Evolutionary conservation across 2,113 vertebrate species (phyloP).

Genomic region (Ceuthmochares aereus): DNA sequence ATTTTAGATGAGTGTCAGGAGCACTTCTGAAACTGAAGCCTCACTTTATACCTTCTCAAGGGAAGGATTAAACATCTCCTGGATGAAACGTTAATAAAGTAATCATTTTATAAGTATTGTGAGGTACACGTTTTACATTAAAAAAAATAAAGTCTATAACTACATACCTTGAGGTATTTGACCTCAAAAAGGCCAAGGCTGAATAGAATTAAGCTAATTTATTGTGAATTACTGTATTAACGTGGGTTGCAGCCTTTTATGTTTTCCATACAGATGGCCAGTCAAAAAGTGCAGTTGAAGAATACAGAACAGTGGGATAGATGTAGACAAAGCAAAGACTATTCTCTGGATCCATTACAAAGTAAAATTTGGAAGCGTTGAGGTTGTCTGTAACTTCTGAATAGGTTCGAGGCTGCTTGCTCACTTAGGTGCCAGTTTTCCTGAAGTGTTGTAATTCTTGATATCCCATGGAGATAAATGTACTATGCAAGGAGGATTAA

Average conservation of each 20-base stretch:
- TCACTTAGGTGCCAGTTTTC: constrained; percentile 46
- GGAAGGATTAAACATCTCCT: constrained; percentile 23
- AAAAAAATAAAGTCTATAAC: background rate
- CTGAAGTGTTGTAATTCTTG: constrained; percentile 39
- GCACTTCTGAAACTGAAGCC: constrained; percentile 32
- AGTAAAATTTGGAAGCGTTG: background rate
- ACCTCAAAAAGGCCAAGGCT: constrained; percentile 15
- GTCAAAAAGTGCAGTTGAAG: background rate
- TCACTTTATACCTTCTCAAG: constrained; percentile 4
- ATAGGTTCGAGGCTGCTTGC: constrained; percentile 9
- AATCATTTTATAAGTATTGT: background rate
- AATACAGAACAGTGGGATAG: background rate
- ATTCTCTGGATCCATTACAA: background rate
- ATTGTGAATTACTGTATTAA: background rate
- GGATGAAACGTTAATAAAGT: constrained; percentile 5
- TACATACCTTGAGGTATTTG: background rate
- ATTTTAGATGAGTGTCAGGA: constrained; percentile 23
- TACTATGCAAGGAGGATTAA: constrained; percentile 65
- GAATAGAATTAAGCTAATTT: background rate
- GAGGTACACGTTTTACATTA: background rate
- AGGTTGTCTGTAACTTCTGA: constrained; percentile 28
- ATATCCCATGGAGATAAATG: constrained; percentile 50
- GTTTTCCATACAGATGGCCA: background rate
- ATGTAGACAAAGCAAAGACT: background rate
- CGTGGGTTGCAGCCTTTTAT: constrained; percentile 13